Percentiles rank a stretch among this genome's conserved stretches.
Evolutionary conservation across 2,797 vertebrate species (phyloP).

Genomic region (Orientallactaga sibirica): DNA sequence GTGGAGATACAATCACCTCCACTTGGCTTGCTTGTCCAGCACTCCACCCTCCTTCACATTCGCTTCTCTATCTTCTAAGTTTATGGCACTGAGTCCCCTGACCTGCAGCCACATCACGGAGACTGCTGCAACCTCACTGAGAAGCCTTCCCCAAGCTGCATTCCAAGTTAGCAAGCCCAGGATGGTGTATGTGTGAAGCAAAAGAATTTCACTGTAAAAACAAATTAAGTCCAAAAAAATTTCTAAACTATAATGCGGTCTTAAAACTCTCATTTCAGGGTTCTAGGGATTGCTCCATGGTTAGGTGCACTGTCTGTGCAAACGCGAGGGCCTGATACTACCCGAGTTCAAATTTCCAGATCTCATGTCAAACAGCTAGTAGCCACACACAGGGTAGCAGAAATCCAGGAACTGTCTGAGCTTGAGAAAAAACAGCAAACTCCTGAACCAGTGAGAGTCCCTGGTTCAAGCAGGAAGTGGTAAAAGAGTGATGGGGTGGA

Average conservation of each 20-base stretch:
- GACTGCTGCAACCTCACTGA: background rate
- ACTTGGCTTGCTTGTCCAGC: background rate
- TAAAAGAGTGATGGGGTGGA: too few relatives aligned
- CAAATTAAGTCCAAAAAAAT: conserved; percentile 31
- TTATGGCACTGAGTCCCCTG: background rate
- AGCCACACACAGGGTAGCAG: too few relatives aligned
- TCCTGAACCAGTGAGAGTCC: too few relatives aligned
- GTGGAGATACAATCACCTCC: background rate
- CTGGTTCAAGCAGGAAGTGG: too few relatives aligned
- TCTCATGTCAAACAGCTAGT: too few relatives aligned
- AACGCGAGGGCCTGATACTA: too few relatives aligned
- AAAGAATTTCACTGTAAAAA: background rate
- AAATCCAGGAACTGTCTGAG: too few relatives aligned
- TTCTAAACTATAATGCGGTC: conserved; percentile 8
- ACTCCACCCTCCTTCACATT: background rate
- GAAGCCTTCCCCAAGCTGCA: background rate
- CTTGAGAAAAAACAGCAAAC: too few relatives aligned
- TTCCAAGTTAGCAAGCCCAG: background rate
- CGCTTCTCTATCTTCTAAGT: conserved; percentile 9
- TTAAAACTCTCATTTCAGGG: background rate
- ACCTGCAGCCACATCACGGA: background rate
- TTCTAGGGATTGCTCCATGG: too few relatives aligned
- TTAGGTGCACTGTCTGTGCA: too few relatives aligned
- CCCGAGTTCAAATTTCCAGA: too few relatives aligned
- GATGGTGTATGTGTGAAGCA: background rate